Evolutionary conservation across 2,888 invertebrate species (phyloP).

Genomic region (Brachyptera risi): DNA sequence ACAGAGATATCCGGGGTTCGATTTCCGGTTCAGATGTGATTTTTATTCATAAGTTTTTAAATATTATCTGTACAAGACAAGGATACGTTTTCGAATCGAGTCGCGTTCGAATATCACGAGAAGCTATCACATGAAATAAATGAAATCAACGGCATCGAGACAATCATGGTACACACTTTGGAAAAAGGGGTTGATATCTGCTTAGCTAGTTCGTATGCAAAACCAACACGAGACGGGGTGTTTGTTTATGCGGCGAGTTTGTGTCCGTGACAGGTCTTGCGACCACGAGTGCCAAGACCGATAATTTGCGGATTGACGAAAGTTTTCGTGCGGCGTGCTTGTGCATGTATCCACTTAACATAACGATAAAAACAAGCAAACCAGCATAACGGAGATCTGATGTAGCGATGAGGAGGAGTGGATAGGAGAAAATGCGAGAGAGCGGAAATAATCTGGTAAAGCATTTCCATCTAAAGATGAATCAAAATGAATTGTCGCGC

Average conservation of each 20-base stretch:
- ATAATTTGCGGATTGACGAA: slow-evolving; percentile 32
- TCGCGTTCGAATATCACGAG: too few relatives aligned
- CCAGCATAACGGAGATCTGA: slow-evolving; percentile 14
- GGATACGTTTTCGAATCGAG: too few relatives aligned
- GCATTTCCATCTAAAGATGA: slow-evolving; percentile 7
- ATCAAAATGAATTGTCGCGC: slow-evolving; percentile 12
- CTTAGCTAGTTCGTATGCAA: slow-evolving; percentile 13
- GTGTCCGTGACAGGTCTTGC: slow-evolving; percentile 29
- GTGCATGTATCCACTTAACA: slow-evolving; percentile 31
- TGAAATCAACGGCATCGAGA: too few relatives aligned
- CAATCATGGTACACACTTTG: too few relatives aligned
- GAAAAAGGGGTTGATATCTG: slow-evolving; percentile 10
- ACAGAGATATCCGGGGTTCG: too few relatives aligned
- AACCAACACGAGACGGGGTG: background rate
- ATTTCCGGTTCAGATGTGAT: too few relatives aligned
- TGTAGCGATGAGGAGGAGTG: background rate
- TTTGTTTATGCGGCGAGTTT: slow-evolving; percentile 27
- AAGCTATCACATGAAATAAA: too few relatives aligned
- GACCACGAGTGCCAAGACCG: slow-evolving; percentile 29
- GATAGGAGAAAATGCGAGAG: background rate
- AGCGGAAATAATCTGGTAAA: slow-evolving; percentile 6
- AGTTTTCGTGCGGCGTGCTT: slow-evolving; percentile 28
- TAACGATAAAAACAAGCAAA: slow-evolving; percentile 22
- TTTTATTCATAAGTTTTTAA: too few relatives aligned
- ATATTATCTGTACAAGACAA: too few relatives aligned